phyloP scores from a whole-genome alignment of 2,113 vertebrate species.

The Cololabis saira region DNA sequence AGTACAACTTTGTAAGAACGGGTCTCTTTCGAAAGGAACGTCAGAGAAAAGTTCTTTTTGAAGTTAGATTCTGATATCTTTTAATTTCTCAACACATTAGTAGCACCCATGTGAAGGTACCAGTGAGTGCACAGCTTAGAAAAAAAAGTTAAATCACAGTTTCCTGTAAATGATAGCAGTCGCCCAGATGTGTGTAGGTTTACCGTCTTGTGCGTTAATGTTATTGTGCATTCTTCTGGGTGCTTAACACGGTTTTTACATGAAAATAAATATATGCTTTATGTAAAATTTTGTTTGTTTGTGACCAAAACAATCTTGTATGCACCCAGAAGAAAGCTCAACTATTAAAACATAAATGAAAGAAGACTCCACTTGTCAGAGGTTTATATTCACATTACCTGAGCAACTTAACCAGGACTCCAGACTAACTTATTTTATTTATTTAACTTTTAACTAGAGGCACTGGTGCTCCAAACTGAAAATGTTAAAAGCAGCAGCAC shows the following conservation, averaged over 20 bases:
- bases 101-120: too few species aligned
- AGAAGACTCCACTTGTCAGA: slow-evolving; percentile 37
- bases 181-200: slow-evolving; percentile 17
- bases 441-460: too few species aligned
- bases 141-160: too few species aligned
- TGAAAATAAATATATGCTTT: slow-evolving; percentile 72
- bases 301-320: slow-evolving; percentile 60
- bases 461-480: too few species aligned
- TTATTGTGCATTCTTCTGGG: slow-evolving; percentile 57
- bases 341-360: slow-evolving; percentile 36
- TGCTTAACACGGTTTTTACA: slow-evolving; percentile 18
- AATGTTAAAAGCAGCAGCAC: too few species aligned
- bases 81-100: too few species aligned
- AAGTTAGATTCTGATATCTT: too few species aligned
- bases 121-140: too few species aligned
- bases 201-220: slow-evolving; percentile 46
- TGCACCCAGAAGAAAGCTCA: slow-evolving; percentile 45
- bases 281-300: slow-evolving; percentile 50
- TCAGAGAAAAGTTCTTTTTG: too few species aligned
- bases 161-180: background rate
- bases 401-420: slow-evolving; percentile 50
- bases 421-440: too few species aligned
- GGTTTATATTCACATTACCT: slow-evolving; percentile 65
- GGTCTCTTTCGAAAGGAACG: too few species aligned
- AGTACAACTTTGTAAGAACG: too few species aligned